Evolutionary conservation across 1,140 invertebrate species (phyloP), one percentile per base, ranked within the genome.

Genomic region (Drosophila mojavensis): DNA sequence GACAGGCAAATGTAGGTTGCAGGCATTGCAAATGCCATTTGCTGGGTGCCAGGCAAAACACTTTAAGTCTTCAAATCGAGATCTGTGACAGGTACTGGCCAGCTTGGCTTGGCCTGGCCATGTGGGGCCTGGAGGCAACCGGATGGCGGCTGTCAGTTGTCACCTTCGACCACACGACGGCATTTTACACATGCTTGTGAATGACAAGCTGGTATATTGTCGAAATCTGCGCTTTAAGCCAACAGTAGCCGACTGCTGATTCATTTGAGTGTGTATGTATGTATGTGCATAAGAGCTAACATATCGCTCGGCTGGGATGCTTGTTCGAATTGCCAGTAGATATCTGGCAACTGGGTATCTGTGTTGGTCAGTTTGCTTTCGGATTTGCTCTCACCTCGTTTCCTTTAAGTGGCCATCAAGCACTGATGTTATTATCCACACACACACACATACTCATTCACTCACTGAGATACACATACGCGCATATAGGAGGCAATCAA

Each of bases 161-260:
- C 24, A 51, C 20, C 24, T 51, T 33, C 51, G 17, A 39, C 28
- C 30, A 11, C 33, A 50, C 67, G 68, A 58, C 47, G 63, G 78
- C 67, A 78, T 65, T 78, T 78, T 66, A 20, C 69, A 75, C 74
- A 73, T 72, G 59, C 51, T 75, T 69, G 61, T 75, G 61, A 82
- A 61, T 70, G 74, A 77, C 81, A 74, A 70, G 60, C 76, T 80
- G 73, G 81, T 73, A 84, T 84, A 84, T 84, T 80, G 78, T 76
- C 61, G 54, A 43, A 63, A 64, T 75, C 69, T 66, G 60, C 30
- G 71, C 75, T 78, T 78, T 70, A 78, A 74, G 70, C 69, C 63
- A 81, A 74, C 69, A 78, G 61, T 50, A 75, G 65, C 58, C 79
- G 75, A 60, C 76, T 55, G 36, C 39, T 30, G 65, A 51, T 41